Conservation (phyloP, 2,113 vertebrate genomes). For the Panthera tigris region DNA sequence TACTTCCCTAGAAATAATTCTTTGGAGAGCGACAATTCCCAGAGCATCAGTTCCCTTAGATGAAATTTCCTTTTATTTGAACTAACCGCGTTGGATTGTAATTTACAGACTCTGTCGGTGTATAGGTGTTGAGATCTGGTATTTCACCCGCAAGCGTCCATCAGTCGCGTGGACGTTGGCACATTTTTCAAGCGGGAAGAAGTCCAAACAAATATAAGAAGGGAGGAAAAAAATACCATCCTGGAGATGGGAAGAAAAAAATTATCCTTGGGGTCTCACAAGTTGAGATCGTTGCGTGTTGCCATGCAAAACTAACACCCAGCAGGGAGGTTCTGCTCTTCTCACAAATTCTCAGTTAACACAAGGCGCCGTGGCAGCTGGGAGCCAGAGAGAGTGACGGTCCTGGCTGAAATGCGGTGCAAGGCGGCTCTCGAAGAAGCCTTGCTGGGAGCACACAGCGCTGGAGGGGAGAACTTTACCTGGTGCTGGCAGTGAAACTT, state of each 20-base stretch:
- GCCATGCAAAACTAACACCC: slow-evolving; percentile 77
- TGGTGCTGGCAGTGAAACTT: slow-evolving; percentile 7
- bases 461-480: slow-evolving; percentile 72
- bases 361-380: slow-evolving; percentile 76
- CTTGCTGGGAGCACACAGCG: slow-evolving; percentile 77
- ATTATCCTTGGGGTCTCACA: not conserved
- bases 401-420: slow-evolving; percentile 68
- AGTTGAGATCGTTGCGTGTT: slow-evolving; percentile 70
- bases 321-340: slow-evolving; percentile 79
- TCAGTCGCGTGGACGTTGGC: not conserved
- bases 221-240: not conserved
- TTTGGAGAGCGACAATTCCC: not conserved
- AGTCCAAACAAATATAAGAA: not conserved
- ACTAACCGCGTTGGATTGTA: not conserved
- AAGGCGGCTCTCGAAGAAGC: slow-evolving; percentile 66
- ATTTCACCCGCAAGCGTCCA: not conserved
- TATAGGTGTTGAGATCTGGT: not conserved
- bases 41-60: not conserved
- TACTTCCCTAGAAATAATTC: not conserved
- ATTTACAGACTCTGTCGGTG: not conserved
- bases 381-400: slow-evolving; percentile 61
- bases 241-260: slow-evolving; percentile 53
- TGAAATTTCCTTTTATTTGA: not conserved
- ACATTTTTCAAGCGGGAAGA: not conserved
- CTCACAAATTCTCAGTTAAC: slow-evolving; percentile 78